Evolutionary conservation across 2,888 invertebrate genomes (phyloP), one percentile per base, ranked within the genome.

Genomic region (Seira musarum): DNA sequence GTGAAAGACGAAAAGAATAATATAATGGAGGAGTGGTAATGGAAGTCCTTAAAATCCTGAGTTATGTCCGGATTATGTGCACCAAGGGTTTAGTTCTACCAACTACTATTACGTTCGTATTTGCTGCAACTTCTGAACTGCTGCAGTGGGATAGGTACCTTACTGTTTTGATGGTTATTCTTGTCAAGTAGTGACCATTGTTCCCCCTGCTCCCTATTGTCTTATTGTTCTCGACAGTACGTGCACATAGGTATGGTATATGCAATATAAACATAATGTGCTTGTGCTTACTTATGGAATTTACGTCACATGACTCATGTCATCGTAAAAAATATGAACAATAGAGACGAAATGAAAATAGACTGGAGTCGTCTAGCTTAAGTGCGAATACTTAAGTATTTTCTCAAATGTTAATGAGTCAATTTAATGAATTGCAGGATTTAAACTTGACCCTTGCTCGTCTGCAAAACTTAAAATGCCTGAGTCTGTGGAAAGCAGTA

Each of bases 351-450:
- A 40, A 40, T 40, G 40, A 70, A 49, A 67, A 19, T 21, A n/a
- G 22, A 35, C n/a, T 17, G 66, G 57, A 53, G 63, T 63, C 64
- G 72, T 75, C 75, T 68, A 67, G 46, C 75, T 75, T 64, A 8
- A 40, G 13, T 40, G 40, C 40, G 6, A n/a, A 40, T 40, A 40
- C 13, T 40, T 8, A 40, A 40, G 40, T 40, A n/a, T n/a, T n/a
- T n/a, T n/a, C n/a, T n/a, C 40, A 8, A 40, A 40, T 40, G 6
- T 8, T 40, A 5, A 40, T 40, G 6, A 13, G 6, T 40, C 13
- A 40, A 40, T 49, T 15, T 49, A 49, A 13, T 40, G 40, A 49
- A 49, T 8, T 49, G 40, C 49, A 49, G 15, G 2, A 8, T 49
- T n/a, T 13, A 49, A 49, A 49, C 49, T 49, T 49, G 3, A 49